Evolutionary conservation across 2,888 invertebrate species (phyloP).

Genomic region (Nomada fabriciana): DNA sequence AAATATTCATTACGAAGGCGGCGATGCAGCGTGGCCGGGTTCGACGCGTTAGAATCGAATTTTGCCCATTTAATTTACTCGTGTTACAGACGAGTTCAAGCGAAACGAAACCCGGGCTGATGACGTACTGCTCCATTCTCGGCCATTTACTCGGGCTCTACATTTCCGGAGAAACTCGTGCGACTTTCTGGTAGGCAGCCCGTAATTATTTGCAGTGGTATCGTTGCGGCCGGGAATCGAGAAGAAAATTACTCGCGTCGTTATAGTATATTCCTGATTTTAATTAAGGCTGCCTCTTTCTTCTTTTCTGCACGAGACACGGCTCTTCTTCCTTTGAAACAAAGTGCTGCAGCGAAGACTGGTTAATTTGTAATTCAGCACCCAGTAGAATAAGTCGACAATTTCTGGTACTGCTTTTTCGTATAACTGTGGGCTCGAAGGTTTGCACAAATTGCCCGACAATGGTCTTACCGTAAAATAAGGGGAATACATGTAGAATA

Average conservation of each 20-base stretch:
- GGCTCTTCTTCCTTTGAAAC: background rate
- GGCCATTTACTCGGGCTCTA: background rate
- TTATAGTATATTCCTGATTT: background rate
- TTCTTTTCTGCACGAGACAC: background rate
- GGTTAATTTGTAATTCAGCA: background rate
- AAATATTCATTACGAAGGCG: slow-evolving; percentile 43
- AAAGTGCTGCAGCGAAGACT: background rate
- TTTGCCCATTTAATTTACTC: background rate
- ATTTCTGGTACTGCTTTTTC: background rate
- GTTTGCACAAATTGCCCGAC: too few relatives aligned
- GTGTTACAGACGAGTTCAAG: background rate
- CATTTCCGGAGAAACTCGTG: background rate
- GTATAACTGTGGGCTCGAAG: too few relatives aligned
- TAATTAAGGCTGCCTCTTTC: background rate
- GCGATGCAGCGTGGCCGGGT: background rate
- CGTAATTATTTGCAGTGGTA: background rate
- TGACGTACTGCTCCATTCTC: background rate
- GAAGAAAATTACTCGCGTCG: background rate
- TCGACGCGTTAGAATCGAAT: slow-evolving; percentile 16
- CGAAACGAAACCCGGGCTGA: background rate
- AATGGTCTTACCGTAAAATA: too few relatives aligned
- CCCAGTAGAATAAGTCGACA: background rate
- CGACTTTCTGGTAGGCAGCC: too few relatives aligned
- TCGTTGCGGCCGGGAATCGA: background rate
- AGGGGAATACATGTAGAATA: too few relatives aligned